A percentile compares a stretch with the other conserved stretches of the same genome.
phyloP scores from a whole-genome alignment of 1,140 invertebrate genomes.

The Nomia melanderi region DNA sequence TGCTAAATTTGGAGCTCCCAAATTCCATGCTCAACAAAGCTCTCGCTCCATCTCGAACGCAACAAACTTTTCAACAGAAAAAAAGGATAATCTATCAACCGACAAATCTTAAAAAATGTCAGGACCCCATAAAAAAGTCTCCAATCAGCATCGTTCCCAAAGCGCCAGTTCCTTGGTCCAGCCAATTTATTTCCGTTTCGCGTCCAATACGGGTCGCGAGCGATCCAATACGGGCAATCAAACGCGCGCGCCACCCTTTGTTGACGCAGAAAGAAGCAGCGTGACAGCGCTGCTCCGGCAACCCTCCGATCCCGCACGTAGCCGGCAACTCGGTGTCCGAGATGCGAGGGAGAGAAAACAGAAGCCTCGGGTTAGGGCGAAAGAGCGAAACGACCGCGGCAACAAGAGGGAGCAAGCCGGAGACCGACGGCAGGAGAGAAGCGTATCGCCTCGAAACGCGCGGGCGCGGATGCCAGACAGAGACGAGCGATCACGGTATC shows the following conservation, averaged over 20 bases:
- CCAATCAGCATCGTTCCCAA: neutral
- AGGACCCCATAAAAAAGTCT: neutral
- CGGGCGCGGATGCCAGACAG: conserved; percentile 3
- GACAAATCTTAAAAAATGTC: too few species aligned
- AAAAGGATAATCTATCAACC: too few species aligned
- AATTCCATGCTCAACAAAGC: too few species aligned
- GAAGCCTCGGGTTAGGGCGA: too few species aligned
- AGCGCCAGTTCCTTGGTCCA: neutral
- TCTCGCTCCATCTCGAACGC: too few species aligned
- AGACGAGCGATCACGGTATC: too few species aligned
- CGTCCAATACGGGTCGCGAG: conserved; percentile 18
- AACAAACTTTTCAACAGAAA: too few species aligned
- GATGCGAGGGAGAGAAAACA: conserved; percentile 26
- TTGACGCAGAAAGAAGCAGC: conserved; percentile 75
- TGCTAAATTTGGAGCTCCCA: too few species aligned
- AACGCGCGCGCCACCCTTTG: conserved; percentile 65
- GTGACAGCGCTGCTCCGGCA: conserved; percentile 62
- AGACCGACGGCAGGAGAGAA: too few species aligned
- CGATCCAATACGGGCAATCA: conserved; percentile 40
- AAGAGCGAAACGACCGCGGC: too few species aligned
- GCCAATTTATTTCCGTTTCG: conserved; percentile 30
- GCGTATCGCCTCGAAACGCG: too few species aligned
- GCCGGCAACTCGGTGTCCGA: too few species aligned
- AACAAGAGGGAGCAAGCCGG: conserved; percentile 30
- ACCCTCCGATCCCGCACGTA: conserved; percentile 27